phyloP scores from a whole-genome alignment of 1,140 invertebrate species.

The Limonius californicus region DNA sequence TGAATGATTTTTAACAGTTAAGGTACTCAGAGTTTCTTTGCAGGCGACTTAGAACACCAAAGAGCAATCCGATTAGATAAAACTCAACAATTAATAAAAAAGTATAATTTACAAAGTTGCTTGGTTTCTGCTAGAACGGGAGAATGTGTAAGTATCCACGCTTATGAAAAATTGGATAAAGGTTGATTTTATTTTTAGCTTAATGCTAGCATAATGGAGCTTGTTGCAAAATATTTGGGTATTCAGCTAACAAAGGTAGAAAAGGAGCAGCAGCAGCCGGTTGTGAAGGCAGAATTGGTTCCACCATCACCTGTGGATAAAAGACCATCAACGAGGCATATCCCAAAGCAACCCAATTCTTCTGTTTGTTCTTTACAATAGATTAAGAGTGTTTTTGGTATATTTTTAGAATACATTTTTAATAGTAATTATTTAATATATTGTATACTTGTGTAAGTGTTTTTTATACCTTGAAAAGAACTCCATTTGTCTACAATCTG shows the following conservation, averaged over 20 bases:
- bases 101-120: constrained; percentile 69
- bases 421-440: not conserved
- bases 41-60: constrained; percentile 81
- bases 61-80: constrained; percentile 74
- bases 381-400: too few species aligned
- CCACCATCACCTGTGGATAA: constrained; percentile 15
- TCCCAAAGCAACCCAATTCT: not conserved
- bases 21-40: constrained; percentile 27
- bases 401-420: too few species aligned
- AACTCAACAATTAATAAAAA: constrained; percentile 72
- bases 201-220: constrained; percentile 32
- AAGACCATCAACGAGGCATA: not conserved
- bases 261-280: constrained; percentile 33
- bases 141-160: constrained; percentile 65
- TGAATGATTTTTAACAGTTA: too few species aligned
- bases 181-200: constrained; percentile 25
- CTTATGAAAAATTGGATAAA: not conserved
- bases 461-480: too few species aligned
- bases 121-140: constrained; percentile 85
- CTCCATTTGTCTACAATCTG: too few species aligned
- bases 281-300: constrained; percentile 35
- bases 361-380: not conserved
- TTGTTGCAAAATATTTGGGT: constrained; percentile 37
- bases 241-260: constrained; percentile 31
- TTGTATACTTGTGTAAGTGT: too few species aligned